Percentiles rank a stretch among this genome's conserved stretches.
Conservation (phyloP, 2,888 invertebrate species). For the Flexamia atlantica region DNA sequence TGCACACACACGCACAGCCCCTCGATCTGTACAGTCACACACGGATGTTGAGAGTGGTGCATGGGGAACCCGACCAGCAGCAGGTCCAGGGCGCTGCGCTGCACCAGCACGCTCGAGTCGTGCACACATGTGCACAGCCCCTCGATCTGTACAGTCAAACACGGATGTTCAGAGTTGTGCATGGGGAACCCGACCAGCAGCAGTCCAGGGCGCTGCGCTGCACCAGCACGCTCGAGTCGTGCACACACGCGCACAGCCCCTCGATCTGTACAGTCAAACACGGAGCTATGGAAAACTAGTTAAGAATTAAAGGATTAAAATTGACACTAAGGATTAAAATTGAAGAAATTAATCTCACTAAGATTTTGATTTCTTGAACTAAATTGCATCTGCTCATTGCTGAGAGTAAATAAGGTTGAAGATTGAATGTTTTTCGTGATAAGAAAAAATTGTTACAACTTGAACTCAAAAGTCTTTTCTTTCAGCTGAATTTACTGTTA, state of each 20-base stretch:
- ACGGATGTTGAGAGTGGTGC: constrained; percentile 85
- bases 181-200: constrained; percentile 90
- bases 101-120: constrained; percentile 89
- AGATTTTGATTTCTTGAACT: too few species aligned
- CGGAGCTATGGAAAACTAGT: too few species aligned
- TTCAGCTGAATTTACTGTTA: too few species aligned
- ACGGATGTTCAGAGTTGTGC: constrained; percentile 85
- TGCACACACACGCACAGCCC: constrained; percentile 89
- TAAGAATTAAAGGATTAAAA: too few species aligned
- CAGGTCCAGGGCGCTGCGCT: constrained; percentile 90
- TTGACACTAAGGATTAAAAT: too few species aligned
- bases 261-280: constrained; percentile 77
- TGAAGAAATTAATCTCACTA: too few species aligned
- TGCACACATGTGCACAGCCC: constrained; percentile 89
- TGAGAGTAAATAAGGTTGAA: too few species aligned
- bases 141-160: constrained; percentile 77
- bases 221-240: constrained; percentile 88
- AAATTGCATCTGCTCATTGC: too few species aligned
- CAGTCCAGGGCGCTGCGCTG: constrained; percentile 92
- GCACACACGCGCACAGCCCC: constrained; percentile 87
- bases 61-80: constrained; percentile 90
- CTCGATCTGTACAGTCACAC: constrained; percentile 77
- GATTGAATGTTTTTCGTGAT: too few species aligned
- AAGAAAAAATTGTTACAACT: too few species aligned
- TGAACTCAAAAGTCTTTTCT: too few species aligned